Evolutionary conservation across 2,113 vertebrate species (phyloP).

Genomic region (Odontophorus gujanensis): DNA sequence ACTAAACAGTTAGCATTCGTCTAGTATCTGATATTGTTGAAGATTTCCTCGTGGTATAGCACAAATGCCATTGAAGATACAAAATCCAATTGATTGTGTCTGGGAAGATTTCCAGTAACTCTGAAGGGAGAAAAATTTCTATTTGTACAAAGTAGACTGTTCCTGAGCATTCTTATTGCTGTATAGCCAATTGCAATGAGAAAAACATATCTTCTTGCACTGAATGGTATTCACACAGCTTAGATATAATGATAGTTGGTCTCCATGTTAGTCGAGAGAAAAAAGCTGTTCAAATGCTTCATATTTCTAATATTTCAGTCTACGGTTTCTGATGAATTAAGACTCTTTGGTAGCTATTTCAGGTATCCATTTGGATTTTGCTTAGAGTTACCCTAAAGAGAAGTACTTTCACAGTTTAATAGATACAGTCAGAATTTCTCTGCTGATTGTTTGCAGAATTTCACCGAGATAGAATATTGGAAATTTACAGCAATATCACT

Average conservation of each 20-base stretch:
- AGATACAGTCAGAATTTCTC: not conserved
- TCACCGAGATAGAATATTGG: not conserved
- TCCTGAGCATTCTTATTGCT: not conserved
- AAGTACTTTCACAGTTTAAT: rapidly evolving
- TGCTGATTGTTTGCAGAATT: not conserved
- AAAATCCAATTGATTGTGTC: not conserved
- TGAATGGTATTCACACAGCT: not conserved
- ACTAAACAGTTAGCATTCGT: not conserved
- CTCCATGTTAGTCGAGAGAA: not conserved
- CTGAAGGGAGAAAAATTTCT: too few relatives aligned
- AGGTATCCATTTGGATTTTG: not conserved
- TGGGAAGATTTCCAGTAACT: not conserved
- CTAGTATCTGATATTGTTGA: not conserved
- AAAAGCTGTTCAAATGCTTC: not conserved
- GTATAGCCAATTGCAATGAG: not conserved
- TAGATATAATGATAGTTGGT: not conserved
- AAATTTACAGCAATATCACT: not conserved
- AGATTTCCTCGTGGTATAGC: not conserved
- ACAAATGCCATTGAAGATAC: not conserved
- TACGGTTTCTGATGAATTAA: not conserved
- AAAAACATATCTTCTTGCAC: not conserved
- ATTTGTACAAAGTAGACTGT: not conserved
- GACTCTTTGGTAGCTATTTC: not conserved
- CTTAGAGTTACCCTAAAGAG: not conserved
- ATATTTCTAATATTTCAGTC: not conserved